These are phyloP conservation scores for Amiota mariae DNA, from an alignment of 2,888 invertebrate genomes.

Conservation along the genomic window DNA sequence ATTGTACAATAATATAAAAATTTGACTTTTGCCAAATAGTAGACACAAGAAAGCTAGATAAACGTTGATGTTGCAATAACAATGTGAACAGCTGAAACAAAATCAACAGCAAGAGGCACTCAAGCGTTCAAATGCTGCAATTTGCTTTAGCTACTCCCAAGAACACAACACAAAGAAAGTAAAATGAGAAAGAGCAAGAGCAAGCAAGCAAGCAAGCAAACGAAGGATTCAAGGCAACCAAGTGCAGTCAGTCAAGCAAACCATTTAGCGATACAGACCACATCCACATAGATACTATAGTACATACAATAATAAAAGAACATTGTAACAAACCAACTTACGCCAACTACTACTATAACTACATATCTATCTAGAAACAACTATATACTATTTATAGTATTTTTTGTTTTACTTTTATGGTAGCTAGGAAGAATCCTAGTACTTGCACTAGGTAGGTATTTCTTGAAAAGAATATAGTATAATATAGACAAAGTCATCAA, in stretches of 20 bases:
- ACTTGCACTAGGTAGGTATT: too few species aligned
- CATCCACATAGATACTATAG: background rate
- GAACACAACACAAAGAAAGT: background rate
- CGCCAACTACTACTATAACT: too few species aligned
- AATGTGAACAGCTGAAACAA: constrained; percentile 1
- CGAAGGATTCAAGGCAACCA: background rate
- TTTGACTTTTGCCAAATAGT: constrained; percentile 16
- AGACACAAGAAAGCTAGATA: background rate
- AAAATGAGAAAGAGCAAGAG: background rate
- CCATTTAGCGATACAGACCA: constrained; percentile 15
- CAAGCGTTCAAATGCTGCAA: constrained; percentile 23
- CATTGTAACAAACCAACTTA: too few species aligned
- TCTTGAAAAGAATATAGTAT: too few species aligned
- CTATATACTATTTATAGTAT: background rate
- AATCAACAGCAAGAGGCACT: constrained; percentile 21
- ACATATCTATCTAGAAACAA: too few species aligned
- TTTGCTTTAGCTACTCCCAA: constrained; percentile 18
- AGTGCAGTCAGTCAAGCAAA: constrained; percentile 18
- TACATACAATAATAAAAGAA: too few species aligned
- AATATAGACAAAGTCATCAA: too few species aligned
- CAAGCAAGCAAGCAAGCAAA: too few species aligned
- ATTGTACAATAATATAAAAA: constrained; percentile 18
- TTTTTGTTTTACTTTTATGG: constrained; percentile 11
- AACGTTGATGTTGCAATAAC: background rate
- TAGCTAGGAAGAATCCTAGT: constrained; percentile 2